phyloP scores from a whole-genome alignment of 2,797 vertebrate genomes.

The Myotis planiceps region DNA sequence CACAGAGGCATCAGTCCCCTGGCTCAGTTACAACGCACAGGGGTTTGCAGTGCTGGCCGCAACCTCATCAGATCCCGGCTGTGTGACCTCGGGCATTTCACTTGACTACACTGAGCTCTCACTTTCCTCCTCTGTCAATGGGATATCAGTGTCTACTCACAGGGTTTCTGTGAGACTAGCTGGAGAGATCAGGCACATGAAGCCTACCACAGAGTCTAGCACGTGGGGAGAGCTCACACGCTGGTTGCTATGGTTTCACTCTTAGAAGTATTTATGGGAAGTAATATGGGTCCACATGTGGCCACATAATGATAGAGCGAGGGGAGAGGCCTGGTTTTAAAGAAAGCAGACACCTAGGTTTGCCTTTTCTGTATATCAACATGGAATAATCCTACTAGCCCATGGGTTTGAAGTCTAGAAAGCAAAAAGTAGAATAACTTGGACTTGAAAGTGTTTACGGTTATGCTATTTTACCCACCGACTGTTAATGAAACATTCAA shows the following conservation, averaged over 20 bases:
- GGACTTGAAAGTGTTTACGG: neutral
- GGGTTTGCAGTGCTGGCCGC: too few species aligned
- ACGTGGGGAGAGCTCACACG: fast-evolving
- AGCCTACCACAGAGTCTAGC: neutral
- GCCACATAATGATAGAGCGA: fast-evolving
- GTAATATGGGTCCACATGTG: neutral
- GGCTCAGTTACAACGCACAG: neutral
- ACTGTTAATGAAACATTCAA: neutral
- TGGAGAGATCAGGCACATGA: neutral
- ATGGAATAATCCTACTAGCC: neutral
- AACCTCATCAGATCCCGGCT: neutral
- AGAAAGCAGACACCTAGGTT: neutral
- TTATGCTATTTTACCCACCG: neutral
- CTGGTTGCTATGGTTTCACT: neutral
- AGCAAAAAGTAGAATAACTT: neutral
- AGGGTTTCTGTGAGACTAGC: neutral
- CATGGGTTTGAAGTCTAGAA: neutral
- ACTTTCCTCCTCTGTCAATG: neutral
- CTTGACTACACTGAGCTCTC: neutral
- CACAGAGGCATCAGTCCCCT: neutral
- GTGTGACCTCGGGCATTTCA: neutral
- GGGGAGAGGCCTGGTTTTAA: neutral
- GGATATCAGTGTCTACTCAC: neutral
- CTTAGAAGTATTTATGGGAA: neutral
- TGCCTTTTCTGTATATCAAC: neutral